Base-by-base conservation (phyloP, 2,888 invertebrate genomes). In the Corbicula japonica region DNA sequence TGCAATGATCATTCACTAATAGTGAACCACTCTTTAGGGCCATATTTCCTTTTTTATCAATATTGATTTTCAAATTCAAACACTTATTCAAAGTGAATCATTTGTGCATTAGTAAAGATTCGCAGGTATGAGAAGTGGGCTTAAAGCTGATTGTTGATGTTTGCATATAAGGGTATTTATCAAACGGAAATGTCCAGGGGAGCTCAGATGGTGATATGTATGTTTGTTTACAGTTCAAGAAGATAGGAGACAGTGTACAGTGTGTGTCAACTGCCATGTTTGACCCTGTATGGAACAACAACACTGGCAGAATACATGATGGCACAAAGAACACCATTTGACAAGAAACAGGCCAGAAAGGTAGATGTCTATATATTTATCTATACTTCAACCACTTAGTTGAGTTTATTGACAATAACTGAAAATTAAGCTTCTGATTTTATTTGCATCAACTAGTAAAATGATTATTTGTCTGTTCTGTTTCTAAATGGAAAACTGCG, bases 271-370 rank as follows among this genome's bases (percentile, higher is more conserved):
- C 66, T 18, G 88, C 92, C 12, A 72, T 69, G 21, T 93, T 93
- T 89, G 92, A 92, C 50, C 81, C 85, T 21, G 81, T 77, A 6
- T 93, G 93, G 93, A 89, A 89, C 77, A n/a, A 89, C 89, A 10
- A 87, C 90, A 34, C 86, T 93, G 65, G 91, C 92, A 34, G 93
- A 93, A 90, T 98, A 98, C 91, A 97, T 98, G 97, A 98, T 98
- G 97, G 96, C 97, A 62, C 96, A 96, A 85, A 97, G 97, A 92
- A 97, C 98, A n/a, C 97, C 98, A 10, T 96, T 96, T 89, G 96
- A 97, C 0, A 95, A 95, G 76, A 95, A 98, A 86, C 98, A 98
- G 95, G 95, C 95, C 0, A 96, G 99, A 68, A 99, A 99, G 91
- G 93, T 92, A 76, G 75, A 32, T 21, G n/a, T n/a, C n/a, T n/a